phyloP scores from a whole-genome alignment of 2,888 invertebrate species.

The Molorchus minor region DNA sequence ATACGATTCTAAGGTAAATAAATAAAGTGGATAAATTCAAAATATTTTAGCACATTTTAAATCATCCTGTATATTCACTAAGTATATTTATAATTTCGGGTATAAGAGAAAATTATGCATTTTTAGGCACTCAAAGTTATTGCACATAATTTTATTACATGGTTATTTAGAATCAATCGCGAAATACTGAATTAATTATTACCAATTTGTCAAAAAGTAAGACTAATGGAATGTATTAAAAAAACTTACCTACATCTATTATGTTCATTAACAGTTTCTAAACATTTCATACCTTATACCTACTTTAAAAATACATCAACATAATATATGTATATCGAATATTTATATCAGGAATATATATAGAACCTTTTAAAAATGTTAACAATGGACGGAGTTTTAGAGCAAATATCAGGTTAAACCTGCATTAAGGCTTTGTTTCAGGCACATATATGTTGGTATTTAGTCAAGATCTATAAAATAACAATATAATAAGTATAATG shows the following conservation, averaged over 20 bases:
- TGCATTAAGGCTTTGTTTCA: constrained; percentile 30
- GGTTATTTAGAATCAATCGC: too few relatives aligned
- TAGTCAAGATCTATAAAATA: constrained; percentile 15
- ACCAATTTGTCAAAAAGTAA: constrained; percentile 22
- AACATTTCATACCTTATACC: constrained; percentile 8
- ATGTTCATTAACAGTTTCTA: constrained; percentile 38
- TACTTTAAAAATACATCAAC: constrained; percentile 16
- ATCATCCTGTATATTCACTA: too few relatives aligned
- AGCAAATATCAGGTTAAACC: constrained; percentile 43
- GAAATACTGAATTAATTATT: constrained; percentile 36
- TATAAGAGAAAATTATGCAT: neutral
- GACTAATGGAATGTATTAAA: constrained; percentile 45
- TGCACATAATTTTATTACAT: constrained; percentile 30
- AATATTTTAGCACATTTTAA: too few relatives aligned
- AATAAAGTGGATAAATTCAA: too few relatives aligned
- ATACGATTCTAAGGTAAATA: too few relatives aligned
- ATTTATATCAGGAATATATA: constrained; percentile 19
- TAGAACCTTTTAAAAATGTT: constrained; percentile 36
- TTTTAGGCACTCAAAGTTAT: constrained; percentile 25
- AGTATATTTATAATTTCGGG: constrained; percentile 1
- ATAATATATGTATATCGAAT: too few relatives aligned
- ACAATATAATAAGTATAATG: too few relatives aligned
- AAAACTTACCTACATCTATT: constrained; percentile 38
- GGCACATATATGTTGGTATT: constrained; percentile 27
- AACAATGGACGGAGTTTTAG: constrained; percentile 52